These are phyloP conservation scores for Nicator chloris DNA, from an alignment of 2,113 vertebrate species.

Conservation along the genomic window DNA sequence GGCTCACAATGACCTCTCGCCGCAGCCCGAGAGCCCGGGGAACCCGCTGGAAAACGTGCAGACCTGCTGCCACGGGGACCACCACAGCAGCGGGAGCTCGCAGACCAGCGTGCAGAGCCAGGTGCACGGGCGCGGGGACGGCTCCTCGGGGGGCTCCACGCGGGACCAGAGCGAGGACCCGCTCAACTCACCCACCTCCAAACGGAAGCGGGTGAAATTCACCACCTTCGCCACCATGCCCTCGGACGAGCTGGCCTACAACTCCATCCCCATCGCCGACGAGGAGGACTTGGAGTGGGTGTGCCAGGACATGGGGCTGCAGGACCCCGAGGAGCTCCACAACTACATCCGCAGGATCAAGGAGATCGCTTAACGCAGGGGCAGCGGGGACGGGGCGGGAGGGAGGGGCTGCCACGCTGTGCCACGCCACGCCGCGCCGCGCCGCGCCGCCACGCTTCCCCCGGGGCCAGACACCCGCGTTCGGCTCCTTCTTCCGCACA, in stretches of 20 bases:
- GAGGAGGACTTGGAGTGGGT: slow-evolving; percentile 97
- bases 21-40: slow-evolving; percentile 82
- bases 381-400: neutral
- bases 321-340: slow-evolving; percentile 91
- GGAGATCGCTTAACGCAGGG: slow-evolving; percentile 83
- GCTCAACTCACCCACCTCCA: slow-evolving; percentile 92
- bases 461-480: neutral
- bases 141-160: slow-evolving; percentile 89
- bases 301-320: slow-evolving; percentile 94
- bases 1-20: slow-evolving; percentile 88
- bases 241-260: slow-evolving; percentile 92
- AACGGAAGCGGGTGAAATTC: slow-evolving; percentile 97
- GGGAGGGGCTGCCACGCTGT: neutral
- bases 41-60: slow-evolving; percentile 86
- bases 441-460: neutral
- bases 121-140: slow-evolving; percentile 91
- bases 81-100: slow-evolving; percentile 96
- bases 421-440: neutral
- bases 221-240: slow-evolving; percentile 96
- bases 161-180: slow-evolving; percentile 92
- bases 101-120: slow-evolving; percentile 97
- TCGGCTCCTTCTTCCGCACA: neutral
- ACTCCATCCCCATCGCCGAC: slow-evolving; percentile 92
- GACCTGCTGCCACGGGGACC: slow-evolving; percentile 91
- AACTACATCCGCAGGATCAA: slow-evolving; percentile 97